phyloP scores from a whole-genome alignment of 2,888 invertebrate species.

The Conomelus anceps region DNA sequence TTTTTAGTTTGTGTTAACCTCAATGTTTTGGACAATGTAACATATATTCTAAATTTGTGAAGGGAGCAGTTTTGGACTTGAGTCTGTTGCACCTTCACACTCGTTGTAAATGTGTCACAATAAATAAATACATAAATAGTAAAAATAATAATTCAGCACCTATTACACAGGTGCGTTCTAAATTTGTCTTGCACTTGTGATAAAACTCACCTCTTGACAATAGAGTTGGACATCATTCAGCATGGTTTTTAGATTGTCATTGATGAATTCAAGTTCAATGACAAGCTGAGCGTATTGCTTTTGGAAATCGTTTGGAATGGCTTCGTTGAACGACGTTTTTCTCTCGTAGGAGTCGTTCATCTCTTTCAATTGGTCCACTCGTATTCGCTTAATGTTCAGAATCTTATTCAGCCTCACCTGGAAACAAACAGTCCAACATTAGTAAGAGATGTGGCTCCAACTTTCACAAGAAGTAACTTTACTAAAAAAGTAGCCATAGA shows the following conservation, averaged over 20 bases:
- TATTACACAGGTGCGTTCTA: no score
- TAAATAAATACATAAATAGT: not conserved
- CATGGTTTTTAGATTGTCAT: conserved; percentile 77
- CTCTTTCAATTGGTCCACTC: conserved; percentile 70
- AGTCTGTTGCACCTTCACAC: no score
- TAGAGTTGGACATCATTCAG: conserved; percentile 60
- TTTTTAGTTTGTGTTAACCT: no score
- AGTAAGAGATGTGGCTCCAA: no score
- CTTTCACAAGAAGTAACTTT: no score
- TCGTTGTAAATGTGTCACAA: no score
- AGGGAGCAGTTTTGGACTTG: no score
- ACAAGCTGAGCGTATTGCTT: conserved; percentile 74
- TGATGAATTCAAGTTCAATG: conserved; percentile 84
- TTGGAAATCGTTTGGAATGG: conserved; percentile 80
- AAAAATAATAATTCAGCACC: not conserved
- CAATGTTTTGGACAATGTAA: no score
- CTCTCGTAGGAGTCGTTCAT: conserved; percentile 90
- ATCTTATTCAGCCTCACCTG: conserved; percentile 76
- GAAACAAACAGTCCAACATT: conserved; percentile 14
- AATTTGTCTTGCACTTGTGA: no score
- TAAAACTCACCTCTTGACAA: conserved; percentile 32
- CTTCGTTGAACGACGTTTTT: conserved; percentile 69
- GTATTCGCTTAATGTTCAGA: conserved; percentile 70
- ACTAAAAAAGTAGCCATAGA: no score
- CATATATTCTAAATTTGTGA: no score